A percentile compares a stretch with the other conserved stretches of the same genome.
These are phyloP conservation scores for Rhamnusium bicolor DNA, from an alignment of 2,888 invertebrate genomes.

Conservation along the genomic window DNA sequence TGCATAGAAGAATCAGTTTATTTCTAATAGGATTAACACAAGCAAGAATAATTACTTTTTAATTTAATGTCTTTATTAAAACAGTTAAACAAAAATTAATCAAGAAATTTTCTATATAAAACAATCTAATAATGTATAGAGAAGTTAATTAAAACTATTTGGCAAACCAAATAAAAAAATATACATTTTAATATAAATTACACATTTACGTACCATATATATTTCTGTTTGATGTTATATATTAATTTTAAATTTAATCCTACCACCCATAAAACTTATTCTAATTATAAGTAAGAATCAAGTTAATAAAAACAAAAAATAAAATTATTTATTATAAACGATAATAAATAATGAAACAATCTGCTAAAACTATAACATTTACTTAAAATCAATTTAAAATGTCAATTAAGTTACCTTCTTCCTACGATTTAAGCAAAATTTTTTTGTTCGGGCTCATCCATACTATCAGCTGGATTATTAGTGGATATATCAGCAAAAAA, in stretches of 20 bases:
- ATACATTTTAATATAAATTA: background rate
- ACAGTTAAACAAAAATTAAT: background rate
- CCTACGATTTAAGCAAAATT: slow-evolving; percentile 10
- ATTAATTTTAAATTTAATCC: slow-evolving; percentile 2
- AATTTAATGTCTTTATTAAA: background rate
- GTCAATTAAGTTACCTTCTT: slow-evolving; percentile 13
- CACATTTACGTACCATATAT: background rate
- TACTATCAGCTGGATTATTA: slow-evolving; percentile 23
- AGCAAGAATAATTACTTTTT: background rate
- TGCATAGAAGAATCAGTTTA: too few relatives aligned
- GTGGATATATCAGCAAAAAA: slow-evolving; percentile 58
- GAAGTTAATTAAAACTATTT: background rate
- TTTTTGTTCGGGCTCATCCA: slow-evolving; percentile 28
- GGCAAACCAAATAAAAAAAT: background rate
- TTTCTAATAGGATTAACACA: too few relatives aligned
- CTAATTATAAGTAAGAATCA: background rate
- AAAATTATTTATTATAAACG: slow-evolving; percentile 27
- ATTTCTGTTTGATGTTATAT: background rate
- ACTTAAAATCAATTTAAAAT: background rate
- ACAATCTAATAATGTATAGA: background rate
- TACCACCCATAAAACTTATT: slow-evolving; percentile 22
- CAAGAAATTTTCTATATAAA: background rate
- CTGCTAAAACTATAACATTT: slow-evolving; percentile 4
- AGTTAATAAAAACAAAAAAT: slow-evolving; percentile 7
- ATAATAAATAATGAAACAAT: slow-evolving; percentile 2